Evolutionary conservation across 1,140 invertebrate species (phyloP), one percentile per base, ranked within the genome.

Genomic region (Plectrocnemia conspersa): DNA sequence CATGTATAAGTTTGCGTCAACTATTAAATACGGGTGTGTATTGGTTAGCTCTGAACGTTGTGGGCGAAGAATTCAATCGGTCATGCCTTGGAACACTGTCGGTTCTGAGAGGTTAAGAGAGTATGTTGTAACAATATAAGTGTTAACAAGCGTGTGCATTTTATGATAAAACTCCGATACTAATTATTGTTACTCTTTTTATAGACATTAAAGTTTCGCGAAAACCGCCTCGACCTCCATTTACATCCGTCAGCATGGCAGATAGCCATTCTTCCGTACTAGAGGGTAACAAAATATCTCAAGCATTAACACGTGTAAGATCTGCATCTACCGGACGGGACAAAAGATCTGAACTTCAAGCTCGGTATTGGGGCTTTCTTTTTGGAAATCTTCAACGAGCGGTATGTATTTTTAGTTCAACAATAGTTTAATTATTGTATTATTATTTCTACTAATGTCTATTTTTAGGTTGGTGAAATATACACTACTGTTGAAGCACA

Each of bases 371-470:
- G 94, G 90, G 92, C 2, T 82, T 95, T 65, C 73, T 98, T 24
- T 96, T 97, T 77, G 92, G 93, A 35, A 97, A 97, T 74, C 74
- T 98, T 36, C 86, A 93, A 70, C 72, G 93, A 64, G 90, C 93
- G 19, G 88, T 97, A 44, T 82, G 86, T 77, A 79, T 80, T 52
- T 21, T 36, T 49, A 15, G 7, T 40, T 40, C n/a, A n/a, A n/a
- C n/a, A n/a, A n/a, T n/a, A 11, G 15, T 40, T 41, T 32, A 47
- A 33, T 47, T 47, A 13, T 27, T n/a, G 15, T 33, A 40, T 21
- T 18, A 21, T 29, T 42, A 42, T 6, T 13, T 53, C 24, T 53
- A 45, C 38, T 62, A 25, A 62, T 15, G n/a, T 46, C 57, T 40
- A 46, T 64, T 70, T 69, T 32, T 63, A 80, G 79, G 70, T 81